phyloP scores from a whole-genome alignment of 1,140 invertebrate genomes.

The Bombus huntii region DNA sequence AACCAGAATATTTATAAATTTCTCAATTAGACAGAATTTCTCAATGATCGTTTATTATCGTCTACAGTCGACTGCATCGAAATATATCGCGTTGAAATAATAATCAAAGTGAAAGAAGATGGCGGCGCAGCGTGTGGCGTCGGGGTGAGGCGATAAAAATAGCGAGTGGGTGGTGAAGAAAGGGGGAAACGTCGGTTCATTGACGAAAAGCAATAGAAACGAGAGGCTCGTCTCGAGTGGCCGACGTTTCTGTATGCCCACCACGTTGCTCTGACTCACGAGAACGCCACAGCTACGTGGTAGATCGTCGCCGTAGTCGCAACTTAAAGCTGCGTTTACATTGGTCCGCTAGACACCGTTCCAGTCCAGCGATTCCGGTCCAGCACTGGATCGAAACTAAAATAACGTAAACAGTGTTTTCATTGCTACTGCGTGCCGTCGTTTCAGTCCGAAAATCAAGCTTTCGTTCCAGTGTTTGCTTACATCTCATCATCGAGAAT shows the following conservation, averaged over 20 bases:
- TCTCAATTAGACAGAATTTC: not conserved
- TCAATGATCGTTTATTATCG: not conserved
- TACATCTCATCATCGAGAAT: too few relatives aligned
- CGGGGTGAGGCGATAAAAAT: constrained; percentile 12
- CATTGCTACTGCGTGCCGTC: too few relatives aligned
- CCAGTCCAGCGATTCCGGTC: too few relatives aligned
- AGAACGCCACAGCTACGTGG: not conserved
- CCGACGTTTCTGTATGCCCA: not conserved
- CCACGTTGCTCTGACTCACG: constrained; percentile 25
- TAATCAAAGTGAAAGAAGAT: not conserved
- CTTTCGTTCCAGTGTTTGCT: too few relatives aligned
- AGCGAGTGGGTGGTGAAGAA: not conserved
- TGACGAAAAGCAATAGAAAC: constrained; percentile 56
- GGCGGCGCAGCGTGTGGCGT: not conserved
- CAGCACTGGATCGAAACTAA: too few relatives aligned
- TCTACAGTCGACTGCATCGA: not conserved
- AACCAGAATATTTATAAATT: not conserved
- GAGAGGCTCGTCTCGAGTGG: constrained; percentile 17
- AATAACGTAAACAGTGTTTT: too few relatives aligned
- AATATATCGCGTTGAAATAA: not conserved
- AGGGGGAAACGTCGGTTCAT: constrained; percentile 52
- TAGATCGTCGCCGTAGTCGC: not conserved
- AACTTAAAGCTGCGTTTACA: not conserved
- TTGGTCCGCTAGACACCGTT: too few relatives aligned
- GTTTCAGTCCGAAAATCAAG: too few relatives aligned